These are phyloP conservation scores for Ptychoptera contaminata DNA, from an alignment of 2,888 invertebrate genomes.

Conservation along the genomic window DNA sequence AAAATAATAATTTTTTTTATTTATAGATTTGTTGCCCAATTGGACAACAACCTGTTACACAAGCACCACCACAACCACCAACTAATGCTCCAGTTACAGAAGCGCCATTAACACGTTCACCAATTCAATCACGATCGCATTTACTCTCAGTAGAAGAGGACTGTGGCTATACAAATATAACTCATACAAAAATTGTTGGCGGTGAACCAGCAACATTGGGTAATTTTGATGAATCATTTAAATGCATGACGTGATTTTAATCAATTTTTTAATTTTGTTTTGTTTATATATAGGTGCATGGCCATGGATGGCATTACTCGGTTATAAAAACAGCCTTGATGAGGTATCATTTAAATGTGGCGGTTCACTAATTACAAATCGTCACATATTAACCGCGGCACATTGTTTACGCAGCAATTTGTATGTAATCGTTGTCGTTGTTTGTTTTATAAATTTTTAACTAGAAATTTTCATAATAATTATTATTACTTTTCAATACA, in stretches of 20 bases:
- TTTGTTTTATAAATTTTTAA: not conserved
- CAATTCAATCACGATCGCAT: slow-evolving; percentile 9
- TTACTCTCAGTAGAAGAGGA: slow-evolving; percentile 29
- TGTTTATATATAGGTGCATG: slow-evolving; percentile 41
- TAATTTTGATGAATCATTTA: slow-evolving; percentile 28
- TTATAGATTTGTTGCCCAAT: slow-evolving; percentile 6
- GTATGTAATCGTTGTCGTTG: slow-evolving; percentile 18
- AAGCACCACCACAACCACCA: slow-evolving; percentile 7
- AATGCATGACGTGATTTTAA: slow-evolving; percentile 6
- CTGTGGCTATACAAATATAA: slow-evolving; percentile 45
- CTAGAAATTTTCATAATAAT: not conserved
- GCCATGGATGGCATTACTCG: slow-evolving; percentile 66
- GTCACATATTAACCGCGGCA: slow-evolving; percentile 52
- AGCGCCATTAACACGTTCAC: not conserved
- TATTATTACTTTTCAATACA: slow-evolving; percentile 20
- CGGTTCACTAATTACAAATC: slow-evolving; percentile 33
- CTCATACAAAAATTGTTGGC: slow-evolving; percentile 50
- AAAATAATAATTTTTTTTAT: not conserved
- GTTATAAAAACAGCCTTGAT: slow-evolving; percentile 39
- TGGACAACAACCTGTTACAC: slow-evolving; percentile 1
- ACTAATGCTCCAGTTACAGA: not conserved
- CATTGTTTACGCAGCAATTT: slow-evolving; percentile 22
- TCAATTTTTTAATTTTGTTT: slow-evolving; percentile 2
- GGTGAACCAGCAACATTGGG: slow-evolving; percentile 44
- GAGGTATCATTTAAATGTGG: slow-evolving; percentile 26